Evolutionary conservation across 2,797 vertebrate genomes (phyloP), one percentile per base, ranked within the genome.

Genomic region (Sebastes minor): DNA sequence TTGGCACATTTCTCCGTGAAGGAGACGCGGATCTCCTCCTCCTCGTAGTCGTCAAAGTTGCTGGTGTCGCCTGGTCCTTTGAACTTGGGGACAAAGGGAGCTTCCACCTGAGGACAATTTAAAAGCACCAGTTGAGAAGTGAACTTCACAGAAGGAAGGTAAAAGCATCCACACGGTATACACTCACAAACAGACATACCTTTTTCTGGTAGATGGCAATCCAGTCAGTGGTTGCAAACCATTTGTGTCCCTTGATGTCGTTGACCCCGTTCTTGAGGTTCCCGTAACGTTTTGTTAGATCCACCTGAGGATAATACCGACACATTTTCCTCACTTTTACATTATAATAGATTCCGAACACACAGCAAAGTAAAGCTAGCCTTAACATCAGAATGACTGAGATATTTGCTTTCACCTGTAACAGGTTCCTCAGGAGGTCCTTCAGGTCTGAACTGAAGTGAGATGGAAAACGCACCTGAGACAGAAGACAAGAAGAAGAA

Each of bases 371-470:
- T 2, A 13, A 30, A 38, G 10, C 2, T 2, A 52, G 46, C 23
- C 6, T 23, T 2, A 25, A 62, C 8, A 9, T 57, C n/a, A 22
- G 42, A 32, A 35, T 1, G 14, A 7, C 61, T 9, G 22, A 8
- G 18, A 56, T 20, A 4, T 75, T 28, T 70, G 56, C 28, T 60
- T 56, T 88, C 53, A 94, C 93, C 95, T 99, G 98, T 80, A 99
- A 95, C 90, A 99, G 95, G 94, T 99, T 99, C 92, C 98, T 97
- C 93, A 99, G 94, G 68, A 99, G 96, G 94, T 99, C 98, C 93
- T 99, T 99, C 91, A 99, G 96, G 90, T 99, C 98, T 53, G 98
- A 98, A 83, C 98, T 99, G 96, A 99, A 99, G 95, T 99, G 98
- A 67, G 98, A 99, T 0, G 98, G 98, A 90, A 99, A 99, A 81